Percentiles rank a stretch among this genome's conserved stretches.
Evolutionary conservation across 2,888 invertebrate genomes (phyloP).

Genomic region (Isoperla grammatica): DNA sequence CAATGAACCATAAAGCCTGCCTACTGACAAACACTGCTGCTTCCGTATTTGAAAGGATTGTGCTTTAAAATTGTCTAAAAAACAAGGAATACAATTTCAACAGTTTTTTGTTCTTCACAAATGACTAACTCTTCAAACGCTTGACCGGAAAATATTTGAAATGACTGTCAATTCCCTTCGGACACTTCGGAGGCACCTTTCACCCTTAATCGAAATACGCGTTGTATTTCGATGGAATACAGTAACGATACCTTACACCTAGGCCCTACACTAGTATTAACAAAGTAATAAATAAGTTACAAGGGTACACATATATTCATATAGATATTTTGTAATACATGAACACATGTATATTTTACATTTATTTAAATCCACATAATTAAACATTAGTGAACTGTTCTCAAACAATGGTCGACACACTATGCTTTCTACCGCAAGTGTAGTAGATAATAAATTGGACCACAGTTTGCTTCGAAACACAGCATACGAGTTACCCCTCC

Average conservation of each 20-base stretch:
- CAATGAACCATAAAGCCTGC: constrained; percentile 17
- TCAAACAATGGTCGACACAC: constrained; percentile 9
- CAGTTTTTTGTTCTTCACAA: not conserved
- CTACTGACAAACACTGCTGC: not conserved
- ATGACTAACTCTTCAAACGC: not conserved
- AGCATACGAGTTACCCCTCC: constrained; percentile 20
- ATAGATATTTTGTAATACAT: constrained; percentile 10
- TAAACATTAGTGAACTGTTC: not conserved
- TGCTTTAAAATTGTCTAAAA: constrained; percentile 7
- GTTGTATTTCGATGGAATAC: constrained; percentile 27
- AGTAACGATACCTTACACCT: constrained; percentile 28
- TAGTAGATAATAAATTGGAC: constrained; percentile 22
- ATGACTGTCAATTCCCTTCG: constrained; percentile 4
- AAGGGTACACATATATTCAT: constrained; percentile 18
- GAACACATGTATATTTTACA: constrained; percentile 8
- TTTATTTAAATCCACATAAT: constrained; percentile 2
- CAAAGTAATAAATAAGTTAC: constrained; percentile 30
- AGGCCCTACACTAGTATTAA: constrained; percentile 29
- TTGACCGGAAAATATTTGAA: constrained; percentile 11
- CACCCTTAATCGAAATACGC: constrained; percentile 27
- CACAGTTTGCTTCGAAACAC: constrained; percentile 22
- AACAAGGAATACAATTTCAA: constrained; percentile 1
- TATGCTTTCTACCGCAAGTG: not conserved
- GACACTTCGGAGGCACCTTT: constrained; percentile 20
- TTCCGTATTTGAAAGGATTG: not conserved